Evolutionary conservation across 2,113 vertebrate genomes (phyloP).

Genomic region (Anoura caudifer): DNA sequence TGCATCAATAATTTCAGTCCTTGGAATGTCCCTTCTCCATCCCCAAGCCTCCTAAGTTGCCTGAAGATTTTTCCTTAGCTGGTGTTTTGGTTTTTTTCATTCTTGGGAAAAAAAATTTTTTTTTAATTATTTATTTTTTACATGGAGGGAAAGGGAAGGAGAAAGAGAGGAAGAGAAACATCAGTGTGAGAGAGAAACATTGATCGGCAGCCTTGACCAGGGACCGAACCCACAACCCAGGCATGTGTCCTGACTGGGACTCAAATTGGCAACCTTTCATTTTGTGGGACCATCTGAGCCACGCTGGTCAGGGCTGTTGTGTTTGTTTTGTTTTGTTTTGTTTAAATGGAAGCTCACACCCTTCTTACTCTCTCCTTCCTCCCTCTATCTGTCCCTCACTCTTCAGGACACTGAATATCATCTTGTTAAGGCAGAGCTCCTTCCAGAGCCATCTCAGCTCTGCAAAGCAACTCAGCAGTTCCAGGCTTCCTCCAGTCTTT

Average conservation of each 20-base stretch:
- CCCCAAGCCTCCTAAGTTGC: constrained; percentile 76
- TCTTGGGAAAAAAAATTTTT: background rate
- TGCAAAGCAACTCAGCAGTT: background rate
- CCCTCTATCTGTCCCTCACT: constrained; percentile 59
- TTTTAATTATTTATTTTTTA: background rate
- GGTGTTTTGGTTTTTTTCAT: background rate
- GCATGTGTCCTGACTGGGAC: no score
- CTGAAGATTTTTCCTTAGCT: constrained; percentile 16
- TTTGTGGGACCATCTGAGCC: no score
- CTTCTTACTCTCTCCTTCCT: constrained; percentile 12
- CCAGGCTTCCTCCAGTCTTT: background rate
- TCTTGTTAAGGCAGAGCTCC: background rate
- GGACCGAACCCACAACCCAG: no score
- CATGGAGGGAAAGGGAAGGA: no score
- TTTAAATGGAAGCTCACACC: background rate
- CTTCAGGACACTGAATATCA: background rate
- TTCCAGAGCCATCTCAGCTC: background rate
- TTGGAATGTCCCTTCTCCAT: constrained; percentile 83
- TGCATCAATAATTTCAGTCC: constrained; percentile 88
- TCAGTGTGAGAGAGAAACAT: no score
- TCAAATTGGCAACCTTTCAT: no score
- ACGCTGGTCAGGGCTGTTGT: background rate
- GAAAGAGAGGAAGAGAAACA: no score
- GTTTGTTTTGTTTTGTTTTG: constrained; percentile 31
- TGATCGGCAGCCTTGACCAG: no score